Base-by-base conservation (phyloP, 2,888 invertebrate genomes). In the Cataglyphis albicans region DNA sequence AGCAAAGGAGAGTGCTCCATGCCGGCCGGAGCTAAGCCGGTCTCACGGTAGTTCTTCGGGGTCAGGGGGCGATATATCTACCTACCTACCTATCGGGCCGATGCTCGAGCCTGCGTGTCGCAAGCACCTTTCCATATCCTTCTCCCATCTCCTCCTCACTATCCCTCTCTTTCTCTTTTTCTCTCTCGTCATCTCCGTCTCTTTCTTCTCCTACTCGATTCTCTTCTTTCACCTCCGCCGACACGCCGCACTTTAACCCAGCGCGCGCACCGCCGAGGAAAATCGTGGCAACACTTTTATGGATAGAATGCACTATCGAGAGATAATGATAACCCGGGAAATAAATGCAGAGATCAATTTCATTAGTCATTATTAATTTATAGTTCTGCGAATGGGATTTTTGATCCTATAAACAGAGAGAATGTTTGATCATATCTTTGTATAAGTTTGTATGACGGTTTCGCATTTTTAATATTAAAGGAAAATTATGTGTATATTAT, bases 31-130 rank as follows among this genome's bases (percentile, higher is more conserved):
- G 90, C 85, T 90, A 90, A 90, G 91, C 87, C 90, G 92, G 91
- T 92, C 92, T 92, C 92, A 92, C 92, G 92, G 92, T 92, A 92
- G 92, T 92, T 91, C 85, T 88, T 87, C 87, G 91, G 91, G 92
- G 92, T 92, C 92, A 92, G 91, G 91, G 92, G 92, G 92, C 92
- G 91, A 92, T 92, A 91, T 91, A 92, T 90, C 87, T 89, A 91
- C 90, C 88, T 75, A 75, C 87, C 88, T 86, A 83, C 83, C 87
- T 82, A 87, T 81, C 88, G 41, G 84, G 52, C 76, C 38, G 44
- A 72, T 82, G 83, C 87, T 82, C 83, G 87, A 89, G 88, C 84
- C 88, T 85, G 88, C 88, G 89, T 91, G 92, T 92, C 92, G 92
- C 92, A 92, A 92, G 89, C 86, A 61, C 74, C 90, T 84, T 88